Evolutionary conservation across 2,888 invertebrate genomes (phyloP).

Genomic region (Rhynchonema sp.): DNA sequence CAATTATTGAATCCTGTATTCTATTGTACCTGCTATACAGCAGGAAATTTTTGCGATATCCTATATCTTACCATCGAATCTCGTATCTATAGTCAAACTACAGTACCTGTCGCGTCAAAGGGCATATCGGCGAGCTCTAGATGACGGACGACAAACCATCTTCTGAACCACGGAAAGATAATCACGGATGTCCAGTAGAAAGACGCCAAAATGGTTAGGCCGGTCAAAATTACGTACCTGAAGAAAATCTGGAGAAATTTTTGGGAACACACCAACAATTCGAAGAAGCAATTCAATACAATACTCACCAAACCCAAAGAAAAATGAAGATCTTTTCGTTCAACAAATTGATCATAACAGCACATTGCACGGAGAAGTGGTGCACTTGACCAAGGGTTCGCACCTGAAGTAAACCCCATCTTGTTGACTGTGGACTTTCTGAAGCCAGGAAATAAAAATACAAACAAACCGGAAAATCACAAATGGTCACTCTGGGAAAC

Average conservation of each 20-base stretch:
- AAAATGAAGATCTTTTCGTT: slow-evolving; percentile 18
- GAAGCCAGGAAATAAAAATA: not conserved
- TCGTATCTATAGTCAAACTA: too few species aligned
- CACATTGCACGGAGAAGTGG: slow-evolving; percentile 22
- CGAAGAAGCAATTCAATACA: slow-evolving; percentile 9
- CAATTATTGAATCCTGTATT: too few species aligned
- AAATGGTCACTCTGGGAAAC: not conserved
- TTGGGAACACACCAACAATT: not conserved
- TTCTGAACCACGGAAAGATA: slow-evolving; percentile 15
- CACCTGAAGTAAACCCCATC: slow-evolving; percentile 9
- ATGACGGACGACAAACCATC: slow-evolving; percentile 22
- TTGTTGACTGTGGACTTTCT: not conserved
- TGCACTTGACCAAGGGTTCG: slow-evolving; percentile 26
- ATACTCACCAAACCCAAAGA: slow-evolving; percentile 25
- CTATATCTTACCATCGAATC: too few species aligned
- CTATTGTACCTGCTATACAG: not conserved
- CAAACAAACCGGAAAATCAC: not conserved
- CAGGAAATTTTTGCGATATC: too few species aligned
- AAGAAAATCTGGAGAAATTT: not conserved
- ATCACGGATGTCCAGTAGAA: slow-evolving; percentile 21
- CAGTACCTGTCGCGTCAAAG: slow-evolving; percentile 16
- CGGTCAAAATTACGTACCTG: not conserved
- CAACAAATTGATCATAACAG: slow-evolving; percentile 20
- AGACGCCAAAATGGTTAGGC: slow-evolving; percentile 16
- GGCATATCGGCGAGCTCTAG: slow-evolving; percentile 26